These are phyloP conservation scores for Salpingus planirostris DNA, from an alignment of 2,888 invertebrate species.

Conservation along the genomic window DNA sequence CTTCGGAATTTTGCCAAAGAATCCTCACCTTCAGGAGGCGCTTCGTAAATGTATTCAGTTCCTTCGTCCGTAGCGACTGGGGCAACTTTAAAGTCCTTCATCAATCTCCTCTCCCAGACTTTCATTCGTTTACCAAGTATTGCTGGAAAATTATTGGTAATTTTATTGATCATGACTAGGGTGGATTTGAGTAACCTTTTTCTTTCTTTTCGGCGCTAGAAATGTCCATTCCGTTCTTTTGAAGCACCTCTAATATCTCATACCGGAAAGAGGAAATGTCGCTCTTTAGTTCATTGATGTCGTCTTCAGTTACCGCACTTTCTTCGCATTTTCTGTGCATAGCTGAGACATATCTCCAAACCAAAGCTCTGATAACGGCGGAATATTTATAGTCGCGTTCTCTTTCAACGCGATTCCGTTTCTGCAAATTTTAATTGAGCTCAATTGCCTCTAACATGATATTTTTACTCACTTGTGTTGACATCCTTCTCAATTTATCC, in stretches of 20 bases:
- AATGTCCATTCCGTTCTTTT: constrained; percentile 80
- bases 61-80: constrained; percentile 59
- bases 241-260: constrained; percentile 82
- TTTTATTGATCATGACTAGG: too few relatives aligned
- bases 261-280: constrained; percentile 88
- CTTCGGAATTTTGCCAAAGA: constrained; percentile 59
- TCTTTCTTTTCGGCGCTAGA: constrained; percentile 65
- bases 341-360: constrained; percentile 86
- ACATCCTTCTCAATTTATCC: constrained; percentile 49
- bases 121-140: constrained; percentile 69
- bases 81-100: constrained; percentile 82
- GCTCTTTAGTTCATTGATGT: constrained; percentile 88
- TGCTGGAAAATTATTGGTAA: too few relatives aligned
- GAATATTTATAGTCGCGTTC: constrained; percentile 64
- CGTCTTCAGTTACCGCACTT: constrained; percentile 84
- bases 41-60: constrained; percentile 33
- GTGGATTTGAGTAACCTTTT: too few relatives aligned
- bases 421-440: constrained; percentile 25
- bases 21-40: constrained; percentile 48
- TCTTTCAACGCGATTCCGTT: constrained; percentile 53
- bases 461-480: too few relatives aligned
- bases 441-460: constrained; percentile 28
- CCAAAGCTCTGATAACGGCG: constrained; percentile 79
- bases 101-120: constrained; percentile 77
- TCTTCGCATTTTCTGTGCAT: constrained; percentile 78